phyloP scores from a whole-genome alignment of 2,113 vertebrate genomes.

The Dipodomys spectabilis region DNA sequence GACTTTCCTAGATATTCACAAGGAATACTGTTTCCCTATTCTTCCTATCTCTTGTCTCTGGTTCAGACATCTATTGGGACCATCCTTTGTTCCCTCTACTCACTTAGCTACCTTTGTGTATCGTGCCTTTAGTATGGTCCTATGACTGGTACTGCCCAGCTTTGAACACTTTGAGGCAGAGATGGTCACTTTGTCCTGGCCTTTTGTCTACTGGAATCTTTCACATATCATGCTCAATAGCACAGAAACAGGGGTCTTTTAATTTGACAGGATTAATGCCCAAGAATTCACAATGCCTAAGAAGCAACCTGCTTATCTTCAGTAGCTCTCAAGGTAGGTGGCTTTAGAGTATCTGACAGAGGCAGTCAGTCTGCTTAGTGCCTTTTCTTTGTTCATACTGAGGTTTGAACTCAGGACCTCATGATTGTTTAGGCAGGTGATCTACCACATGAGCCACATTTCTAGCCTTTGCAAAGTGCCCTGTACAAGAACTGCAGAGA shows the following conservation, averaged over 20 bases:
- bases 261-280: conserved; percentile 35
- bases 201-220: background rate
- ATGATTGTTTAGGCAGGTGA: too few species aligned
- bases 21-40: background rate
- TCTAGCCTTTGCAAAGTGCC: too few species aligned
- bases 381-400: background rate
- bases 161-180: background rate
- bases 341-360: conserved; percentile 43
- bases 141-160: background rate
- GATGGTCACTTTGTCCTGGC: background rate
- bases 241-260: conserved; percentile 52
- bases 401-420: too few species aligned
- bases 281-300: conserved; percentile 59
- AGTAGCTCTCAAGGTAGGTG: conserved; percentile 25
- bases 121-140: background rate
- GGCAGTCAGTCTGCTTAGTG: background rate
- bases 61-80: background rate
- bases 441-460: too few species aligned
- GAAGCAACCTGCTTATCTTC: conserved; percentile 76
- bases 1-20: background rate
- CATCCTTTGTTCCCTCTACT: background rate
- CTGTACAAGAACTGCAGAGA: background rate
- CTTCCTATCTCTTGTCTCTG: background rate
- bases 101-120: background rate
- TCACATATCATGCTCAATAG: background rate